phyloP scores from a whole-genome alignment of 2,888 invertebrate species.

The Tetranychus piercei region DNA sequence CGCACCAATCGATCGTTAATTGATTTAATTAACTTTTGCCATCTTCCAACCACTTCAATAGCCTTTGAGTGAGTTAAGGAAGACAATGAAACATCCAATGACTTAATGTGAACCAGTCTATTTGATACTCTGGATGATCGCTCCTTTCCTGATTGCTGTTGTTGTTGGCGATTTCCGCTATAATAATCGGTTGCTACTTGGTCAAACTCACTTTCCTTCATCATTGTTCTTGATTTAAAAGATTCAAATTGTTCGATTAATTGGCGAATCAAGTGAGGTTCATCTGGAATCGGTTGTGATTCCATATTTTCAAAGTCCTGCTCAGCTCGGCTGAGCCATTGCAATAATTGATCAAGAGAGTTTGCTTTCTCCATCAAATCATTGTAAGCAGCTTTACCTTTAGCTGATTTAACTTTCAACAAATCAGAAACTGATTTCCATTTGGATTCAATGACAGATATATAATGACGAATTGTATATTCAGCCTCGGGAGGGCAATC shows the following conservation, averaged over 20 bases:
- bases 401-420: neutral
- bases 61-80: neutral
- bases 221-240: neutral
- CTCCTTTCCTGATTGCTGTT: neutral
- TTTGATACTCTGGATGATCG: neutral
- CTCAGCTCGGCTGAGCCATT: neutral
- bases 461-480: neutral
- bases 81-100: neutral
- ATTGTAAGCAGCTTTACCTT: neutral
- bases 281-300: neutral
- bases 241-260: neutral
- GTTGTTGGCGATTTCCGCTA: neutral
- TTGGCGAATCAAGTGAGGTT: neutral
- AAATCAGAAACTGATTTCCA: neutral
- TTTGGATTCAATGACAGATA: neutral
- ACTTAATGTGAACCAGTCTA: neutral
- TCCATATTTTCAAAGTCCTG: neutral
- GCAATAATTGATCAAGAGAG: neutral
- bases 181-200: neutral
- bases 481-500: constrained; percentile 4
- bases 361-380: neutral
- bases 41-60: neutral
- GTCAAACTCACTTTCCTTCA: constrained; percentile 50
- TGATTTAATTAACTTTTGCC: neutral
- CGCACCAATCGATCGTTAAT: constrained; percentile 40